These are phyloP conservation scores for Penaeus indicus DNA, from an alignment of 1,140 invertebrate species.

Conservation along the genomic window DNA sequence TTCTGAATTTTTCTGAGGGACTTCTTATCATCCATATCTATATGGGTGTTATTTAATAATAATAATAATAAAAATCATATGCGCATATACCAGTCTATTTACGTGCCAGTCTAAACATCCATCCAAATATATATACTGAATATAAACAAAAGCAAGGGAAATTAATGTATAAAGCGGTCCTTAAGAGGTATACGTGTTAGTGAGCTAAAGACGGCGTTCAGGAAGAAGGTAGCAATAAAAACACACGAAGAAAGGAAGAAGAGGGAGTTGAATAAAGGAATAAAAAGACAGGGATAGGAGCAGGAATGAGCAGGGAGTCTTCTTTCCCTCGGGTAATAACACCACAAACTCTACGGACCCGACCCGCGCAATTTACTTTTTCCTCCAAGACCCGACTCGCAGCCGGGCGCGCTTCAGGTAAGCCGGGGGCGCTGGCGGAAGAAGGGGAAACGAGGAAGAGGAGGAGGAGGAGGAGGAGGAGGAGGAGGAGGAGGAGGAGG, in stretches of 20 bases:
- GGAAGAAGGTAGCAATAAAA: background rate
- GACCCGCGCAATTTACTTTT: too few relatives aligned
- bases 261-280: background rate
- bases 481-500: background rate
- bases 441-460: background rate
- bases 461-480: background rate
- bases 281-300: background rate
- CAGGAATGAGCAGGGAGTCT: background rate
- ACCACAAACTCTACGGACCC: too few relatives aligned
- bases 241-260: background rate
- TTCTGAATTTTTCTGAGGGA: background rate
- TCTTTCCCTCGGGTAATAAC: too few relatives aligned
- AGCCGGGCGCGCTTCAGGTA: too few relatives aligned
- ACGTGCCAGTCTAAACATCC: too few relatives aligned
- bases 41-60: background rate
- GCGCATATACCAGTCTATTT: background rate
- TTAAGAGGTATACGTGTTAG: too few relatives aligned
- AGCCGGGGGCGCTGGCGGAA: too few relatives aligned
- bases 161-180: too few relatives aligned
- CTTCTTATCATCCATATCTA: background rate
- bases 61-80: too few relatives aligned
- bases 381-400: too few relatives aligned
- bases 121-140: too few relatives aligned
- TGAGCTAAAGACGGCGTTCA: background rate
- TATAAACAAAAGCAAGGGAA: too few relatives aligned